phyloP scores from a whole-genome alignment of 1,140 invertebrate species.

The Bactericera cockerelli region DNA sequence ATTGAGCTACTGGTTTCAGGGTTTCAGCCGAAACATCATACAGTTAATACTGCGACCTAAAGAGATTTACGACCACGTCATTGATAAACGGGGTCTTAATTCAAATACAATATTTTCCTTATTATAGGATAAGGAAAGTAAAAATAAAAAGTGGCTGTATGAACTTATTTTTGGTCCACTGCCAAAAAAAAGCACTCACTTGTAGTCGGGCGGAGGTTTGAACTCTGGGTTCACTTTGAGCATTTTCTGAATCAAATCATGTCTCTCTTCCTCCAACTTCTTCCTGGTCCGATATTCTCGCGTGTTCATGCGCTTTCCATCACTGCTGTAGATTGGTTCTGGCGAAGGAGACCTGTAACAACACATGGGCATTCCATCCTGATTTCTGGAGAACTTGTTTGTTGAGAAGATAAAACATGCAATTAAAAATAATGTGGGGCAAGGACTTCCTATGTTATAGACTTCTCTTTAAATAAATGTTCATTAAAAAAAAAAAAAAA shows the following conservation, averaged over 20 bases:
- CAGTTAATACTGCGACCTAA: no score
- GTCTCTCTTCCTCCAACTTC: constrained; percentile 90
- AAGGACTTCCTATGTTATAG: not conserved
- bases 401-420: not conserved
- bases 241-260: constrained; percentile 83
- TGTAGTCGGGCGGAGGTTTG: constrained; percentile 97
- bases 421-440: not conserved
- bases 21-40: no score
- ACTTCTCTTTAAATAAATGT: no score
- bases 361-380: constrained; percentile 27
- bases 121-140: no score
- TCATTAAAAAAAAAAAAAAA: no score
- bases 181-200: constrained; percentile 42
- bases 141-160: no score
- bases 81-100: no score
- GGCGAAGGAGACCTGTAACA: constrained; percentile 89
- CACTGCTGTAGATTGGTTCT: constrained; percentile 99
- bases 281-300: constrained; percentile 92
- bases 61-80: no score
- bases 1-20: no score
- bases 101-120: no score
- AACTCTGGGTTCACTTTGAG: constrained; percentile 88
- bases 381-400: no score
- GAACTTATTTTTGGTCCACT: no score
- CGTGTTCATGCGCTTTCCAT: constrained; percentile 97